Conservation (phyloP, 2,797 vertebrate species). For the Macropus fuliginosus region DNA sequence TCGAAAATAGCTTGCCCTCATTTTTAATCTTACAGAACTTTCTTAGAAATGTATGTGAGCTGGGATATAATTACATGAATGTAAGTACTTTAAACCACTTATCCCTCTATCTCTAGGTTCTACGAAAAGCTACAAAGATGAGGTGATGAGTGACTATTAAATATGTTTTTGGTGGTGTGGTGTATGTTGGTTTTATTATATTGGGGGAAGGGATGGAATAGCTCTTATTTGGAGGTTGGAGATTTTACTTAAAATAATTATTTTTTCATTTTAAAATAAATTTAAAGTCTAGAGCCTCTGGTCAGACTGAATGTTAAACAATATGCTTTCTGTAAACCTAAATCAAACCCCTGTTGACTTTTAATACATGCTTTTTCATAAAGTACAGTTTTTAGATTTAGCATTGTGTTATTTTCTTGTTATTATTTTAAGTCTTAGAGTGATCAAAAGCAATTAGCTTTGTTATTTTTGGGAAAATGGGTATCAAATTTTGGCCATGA, state of each 20-base stretch:
- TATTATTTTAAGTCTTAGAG: neutral
- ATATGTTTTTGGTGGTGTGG: neutral
- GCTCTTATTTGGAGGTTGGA: neutral
- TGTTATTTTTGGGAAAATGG: neutral
- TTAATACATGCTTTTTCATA: neutral
- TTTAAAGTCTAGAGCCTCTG: neutral
- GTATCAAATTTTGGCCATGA: neutral
- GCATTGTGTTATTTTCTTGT: neutral
- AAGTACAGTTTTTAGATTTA: neutral
- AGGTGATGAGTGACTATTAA: neutral
- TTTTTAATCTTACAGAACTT: neutral
- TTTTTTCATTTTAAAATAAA: neutral
- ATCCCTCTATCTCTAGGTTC: neutral
- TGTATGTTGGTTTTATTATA: neutral
- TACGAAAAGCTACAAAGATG: neutral
- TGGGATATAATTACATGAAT: neutral
- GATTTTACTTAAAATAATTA: neutral
- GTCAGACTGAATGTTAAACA: neutral
- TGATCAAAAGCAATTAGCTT: neutral
- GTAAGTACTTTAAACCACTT: neutral
- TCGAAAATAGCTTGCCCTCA: neutral
- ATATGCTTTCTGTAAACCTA: neutral
- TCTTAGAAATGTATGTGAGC: neutral
- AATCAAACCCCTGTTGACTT: neutral
- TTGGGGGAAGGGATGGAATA: neutral